Percentiles rank a stretch among this genome's conserved stretches.
Conservation (phyloP, 2,113 vertebrate genomes). For the Numenius arquata region DNA sequence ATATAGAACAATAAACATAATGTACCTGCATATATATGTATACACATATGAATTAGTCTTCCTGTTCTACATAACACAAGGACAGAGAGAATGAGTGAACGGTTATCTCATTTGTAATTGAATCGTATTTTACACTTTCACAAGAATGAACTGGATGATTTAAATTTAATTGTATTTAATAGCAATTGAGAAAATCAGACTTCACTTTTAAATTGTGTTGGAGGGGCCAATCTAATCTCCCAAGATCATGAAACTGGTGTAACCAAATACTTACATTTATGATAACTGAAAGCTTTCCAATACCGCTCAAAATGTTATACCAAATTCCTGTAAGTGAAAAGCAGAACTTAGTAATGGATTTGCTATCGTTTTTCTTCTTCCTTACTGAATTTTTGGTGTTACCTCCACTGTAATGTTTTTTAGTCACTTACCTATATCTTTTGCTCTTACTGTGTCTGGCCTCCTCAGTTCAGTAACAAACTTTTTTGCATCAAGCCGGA, state of each 20-base stretch:
- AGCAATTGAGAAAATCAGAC: neutral
- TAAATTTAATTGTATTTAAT: neutral
- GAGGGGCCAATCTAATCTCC: neutral
- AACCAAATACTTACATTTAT: constrained; percentile 90
- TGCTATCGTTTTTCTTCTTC: neutral
- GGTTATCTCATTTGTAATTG: neutral
- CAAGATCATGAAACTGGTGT: neutral
- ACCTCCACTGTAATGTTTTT: neutral
- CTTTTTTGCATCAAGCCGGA: constrained; percentile 94
- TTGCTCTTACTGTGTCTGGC: constrained; percentile 90
- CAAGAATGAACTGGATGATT: neutral
- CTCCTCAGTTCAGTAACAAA: constrained; percentile 91
- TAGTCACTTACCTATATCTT: constrained; percentile 88
- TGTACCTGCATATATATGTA: neutral
- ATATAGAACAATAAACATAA: neutral
- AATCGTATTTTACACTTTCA: neutral
- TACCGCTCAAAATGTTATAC: constrained; percentile 94
- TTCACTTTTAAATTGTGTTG: neutral
- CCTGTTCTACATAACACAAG: neutral
- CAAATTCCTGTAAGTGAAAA: constrained; percentile 88
- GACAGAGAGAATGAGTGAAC: neutral
- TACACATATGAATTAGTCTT: neutral
- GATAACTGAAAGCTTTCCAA: constrained; percentile 98
- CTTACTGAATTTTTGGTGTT: neutral
- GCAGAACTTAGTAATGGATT: neutral